These are phyloP conservation scores for Urophycis tenuis DNA, from an alignment of 2,797 vertebrate species.

Conservation along the genomic window DNA sequence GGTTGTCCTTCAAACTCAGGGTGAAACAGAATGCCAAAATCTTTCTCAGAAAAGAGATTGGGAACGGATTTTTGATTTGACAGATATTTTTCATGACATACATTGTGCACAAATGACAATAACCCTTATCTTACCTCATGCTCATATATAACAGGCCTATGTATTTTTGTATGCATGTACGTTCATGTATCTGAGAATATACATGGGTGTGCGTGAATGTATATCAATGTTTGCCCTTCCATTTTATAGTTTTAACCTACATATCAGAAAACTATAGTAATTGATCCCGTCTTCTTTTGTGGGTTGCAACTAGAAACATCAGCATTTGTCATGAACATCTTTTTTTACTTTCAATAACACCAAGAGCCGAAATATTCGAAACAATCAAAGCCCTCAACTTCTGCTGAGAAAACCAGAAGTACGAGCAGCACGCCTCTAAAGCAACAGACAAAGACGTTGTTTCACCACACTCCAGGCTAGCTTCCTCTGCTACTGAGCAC, in stretches of 20 bases:
- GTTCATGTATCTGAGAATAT: neutral
- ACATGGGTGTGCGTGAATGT: too few relatives aligned
- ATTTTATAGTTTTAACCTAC: neutral
- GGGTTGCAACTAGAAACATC: too few relatives aligned
- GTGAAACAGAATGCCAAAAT: too few relatives aligned
- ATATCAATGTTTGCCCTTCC: neutral
- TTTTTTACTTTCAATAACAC: neutral
- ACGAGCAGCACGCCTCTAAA: neutral
- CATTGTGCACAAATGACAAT: too few relatives aligned
- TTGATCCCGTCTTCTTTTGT: too few relatives aligned
- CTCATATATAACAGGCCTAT: neutral
- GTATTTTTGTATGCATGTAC: neutral
- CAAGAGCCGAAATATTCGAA: neutral
- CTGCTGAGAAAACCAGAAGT: neutral
- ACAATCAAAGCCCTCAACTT: neutral
- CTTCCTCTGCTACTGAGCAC: conserved; percentile 36
- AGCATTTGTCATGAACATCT: too few relatives aligned
- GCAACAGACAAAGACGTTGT: conserved; percentile 2
- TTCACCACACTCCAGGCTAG: neutral
- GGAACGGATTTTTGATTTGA: neutral
- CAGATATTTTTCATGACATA: too few relatives aligned
- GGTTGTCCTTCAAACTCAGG: too few relatives aligned
- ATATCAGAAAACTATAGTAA: too few relatives aligned
- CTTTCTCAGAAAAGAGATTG: neutral
- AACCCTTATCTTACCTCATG: too few relatives aligned